A percentile compares a stretch with the other conserved stretches of the same genome.
Conservation (phyloP, 2,797 vertebrate genomes). For the Sebastes melanostomus region DNA sequence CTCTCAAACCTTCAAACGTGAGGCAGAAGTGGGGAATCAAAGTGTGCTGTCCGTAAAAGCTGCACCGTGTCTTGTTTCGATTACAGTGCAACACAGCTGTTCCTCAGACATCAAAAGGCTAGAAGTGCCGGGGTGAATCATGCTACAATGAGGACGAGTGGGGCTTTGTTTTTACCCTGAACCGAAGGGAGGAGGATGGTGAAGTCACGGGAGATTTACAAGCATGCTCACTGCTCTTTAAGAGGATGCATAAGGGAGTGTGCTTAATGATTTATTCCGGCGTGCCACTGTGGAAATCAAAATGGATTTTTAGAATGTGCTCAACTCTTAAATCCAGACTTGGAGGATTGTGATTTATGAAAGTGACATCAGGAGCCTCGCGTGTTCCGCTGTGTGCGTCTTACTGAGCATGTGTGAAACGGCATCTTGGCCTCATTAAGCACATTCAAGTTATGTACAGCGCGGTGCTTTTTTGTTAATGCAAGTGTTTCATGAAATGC, state of each 20-base stretch:
- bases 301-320: constrained; percentile 79
- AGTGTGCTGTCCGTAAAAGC: constrained; percentile 31
- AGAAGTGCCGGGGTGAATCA: constrained; percentile 30
- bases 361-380: constrained; percentile 51
- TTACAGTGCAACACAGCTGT: constrained; percentile 27
- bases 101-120: constrained; percentile 52
- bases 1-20: constrained; percentile 35
- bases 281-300: constrained; percentile 71
- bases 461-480: constrained; percentile 1
- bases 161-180: constrained; percentile 40
- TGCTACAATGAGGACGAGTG: background rate
- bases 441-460: constrained; percentile 56
- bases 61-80: constrained; percentile 36
- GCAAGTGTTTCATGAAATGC: constrained; percentile 26
- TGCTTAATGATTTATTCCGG: constrained; percentile 77
- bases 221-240: constrained; percentile 65
- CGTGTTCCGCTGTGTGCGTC: constrained; percentile 46
- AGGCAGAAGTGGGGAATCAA: constrained; percentile 39
- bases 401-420: constrained; percentile 63
- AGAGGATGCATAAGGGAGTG: constrained; percentile 67
- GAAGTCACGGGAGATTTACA: constrained; percentile 72
- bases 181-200: constrained; percentile 36
- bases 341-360: constrained; percentile 75
- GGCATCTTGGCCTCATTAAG: constrained; percentile 68
- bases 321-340: constrained; percentile 72